Conservation (phyloP, 2,113 vertebrate species). For the Paralichthys olivaceus region DNA sequence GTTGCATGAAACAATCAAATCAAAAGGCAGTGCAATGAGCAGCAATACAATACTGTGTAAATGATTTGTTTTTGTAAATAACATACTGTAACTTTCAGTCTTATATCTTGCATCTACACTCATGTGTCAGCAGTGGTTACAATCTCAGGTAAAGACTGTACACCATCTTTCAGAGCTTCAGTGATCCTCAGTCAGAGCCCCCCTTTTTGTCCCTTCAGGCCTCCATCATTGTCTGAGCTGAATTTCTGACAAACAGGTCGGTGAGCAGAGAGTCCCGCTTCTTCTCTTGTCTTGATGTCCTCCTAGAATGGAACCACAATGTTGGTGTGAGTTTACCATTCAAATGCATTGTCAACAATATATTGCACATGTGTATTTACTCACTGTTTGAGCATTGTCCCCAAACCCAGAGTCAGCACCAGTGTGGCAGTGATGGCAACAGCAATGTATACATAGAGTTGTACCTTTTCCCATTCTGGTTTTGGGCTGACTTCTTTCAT, state of each 20-base stretch:
- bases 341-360: neutral
- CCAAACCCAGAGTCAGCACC: conserved; percentile 43
- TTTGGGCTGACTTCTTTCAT: neutral
- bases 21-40: too few relatives aligned
- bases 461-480: neutral
- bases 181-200: too few relatives aligned
- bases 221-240: neutral
- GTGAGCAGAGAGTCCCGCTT: conserved; percentile 28
- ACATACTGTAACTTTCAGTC: too few relatives aligned
- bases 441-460: conserved; percentile 21
- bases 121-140: too few relatives aligned
- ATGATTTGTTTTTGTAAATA: neutral
- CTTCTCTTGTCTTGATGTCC: conserved; percentile 25
- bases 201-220: neutral
- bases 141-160: too few relatives aligned
- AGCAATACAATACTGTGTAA: neutral
- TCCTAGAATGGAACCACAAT: conserved; percentile 37
- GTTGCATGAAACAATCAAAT: too few relatives aligned
- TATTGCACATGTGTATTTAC: conserved; percentile 3
- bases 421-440: conserved; percentile 29
- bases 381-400: conserved; percentile 45
- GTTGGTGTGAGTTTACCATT: neutral
- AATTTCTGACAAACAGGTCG: conserved; percentile 21
- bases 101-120: too few relatives aligned
- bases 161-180: too few relatives aligned